phyloP scores from a whole-genome alignment of 1,140 invertebrate genomes.

The Drosophila ohnishii region DNA sequence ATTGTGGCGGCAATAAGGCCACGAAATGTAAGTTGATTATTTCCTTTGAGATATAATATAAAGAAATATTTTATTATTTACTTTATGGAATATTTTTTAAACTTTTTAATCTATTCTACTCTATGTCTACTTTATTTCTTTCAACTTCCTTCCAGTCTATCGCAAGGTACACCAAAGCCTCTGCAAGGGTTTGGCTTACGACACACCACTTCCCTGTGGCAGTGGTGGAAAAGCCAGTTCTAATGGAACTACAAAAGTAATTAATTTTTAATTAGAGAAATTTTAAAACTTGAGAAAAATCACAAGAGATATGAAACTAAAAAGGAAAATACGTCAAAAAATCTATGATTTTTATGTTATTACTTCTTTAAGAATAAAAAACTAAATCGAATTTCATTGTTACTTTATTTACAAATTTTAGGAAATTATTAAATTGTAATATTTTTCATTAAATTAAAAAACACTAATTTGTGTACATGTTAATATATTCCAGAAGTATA shows the following conservation, averaged over 20 bases:
- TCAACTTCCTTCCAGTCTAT: slow-evolving; percentile 14
- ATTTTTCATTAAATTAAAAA: not conserved
- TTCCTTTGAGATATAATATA: too few relatives aligned
- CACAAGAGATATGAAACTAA: not conserved
- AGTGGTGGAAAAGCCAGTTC: not conserved
- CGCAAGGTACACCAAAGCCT: slow-evolving; percentile 17
- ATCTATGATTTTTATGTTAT: not conserved
- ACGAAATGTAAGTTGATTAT: slow-evolving; percentile 12
- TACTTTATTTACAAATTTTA: too few relatives aligned
- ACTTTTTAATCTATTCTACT: not conserved
- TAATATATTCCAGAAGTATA: not conserved
- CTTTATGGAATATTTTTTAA: not conserved
- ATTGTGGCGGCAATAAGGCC: slow-evolving; percentile 21
- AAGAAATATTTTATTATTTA: not conserved
- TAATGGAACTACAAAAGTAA: not conserved
- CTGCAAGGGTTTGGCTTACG: slow-evolving; percentile 19
- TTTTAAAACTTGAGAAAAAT: too few relatives aligned
- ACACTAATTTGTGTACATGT: too few relatives aligned
- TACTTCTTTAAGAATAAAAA: slow-evolving; percentile 1
- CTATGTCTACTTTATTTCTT: too few relatives aligned
- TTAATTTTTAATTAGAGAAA: not conserved
- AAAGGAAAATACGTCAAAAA: not conserved
- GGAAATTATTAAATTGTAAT: not conserved
- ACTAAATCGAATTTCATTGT: not conserved
- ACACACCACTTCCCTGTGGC: slow-evolving; percentile 21